A percentile compares a stretch with the other conserved stretches of the same genome.
Conservation (phyloP, 2,797 vertebrate genomes). For the Aphelocoma californica region DNA sequence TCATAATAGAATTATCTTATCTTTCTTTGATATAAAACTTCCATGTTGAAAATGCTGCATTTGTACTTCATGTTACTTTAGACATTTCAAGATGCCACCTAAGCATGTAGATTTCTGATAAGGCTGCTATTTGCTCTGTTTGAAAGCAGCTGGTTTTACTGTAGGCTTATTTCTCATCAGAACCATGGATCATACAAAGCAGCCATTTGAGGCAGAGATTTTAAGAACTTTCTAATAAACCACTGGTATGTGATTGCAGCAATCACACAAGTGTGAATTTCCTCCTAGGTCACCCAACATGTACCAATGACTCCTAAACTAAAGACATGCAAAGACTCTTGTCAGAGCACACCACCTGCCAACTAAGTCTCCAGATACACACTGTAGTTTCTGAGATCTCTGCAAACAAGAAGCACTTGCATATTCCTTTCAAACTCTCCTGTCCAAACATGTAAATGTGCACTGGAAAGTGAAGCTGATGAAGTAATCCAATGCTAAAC, state of each 20-base stretch:
- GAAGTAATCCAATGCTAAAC: background rate
- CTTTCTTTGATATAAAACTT: background rate
- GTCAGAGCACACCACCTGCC: background rate
- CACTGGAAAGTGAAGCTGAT: background rate
- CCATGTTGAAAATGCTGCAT: background rate
- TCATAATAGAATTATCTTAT: background rate
- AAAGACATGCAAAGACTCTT: background rate
- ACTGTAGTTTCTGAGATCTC: background rate
- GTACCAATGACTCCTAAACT: background rate
- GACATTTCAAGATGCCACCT: background rate
- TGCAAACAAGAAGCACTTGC: background rate
- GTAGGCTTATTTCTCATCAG: background rate
- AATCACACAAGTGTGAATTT: background rate
- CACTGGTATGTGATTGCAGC: background rate
- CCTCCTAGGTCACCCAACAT: background rate
- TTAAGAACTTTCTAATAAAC: background rate
- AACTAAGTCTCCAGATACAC: background rate
- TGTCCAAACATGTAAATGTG: fast-evolving
- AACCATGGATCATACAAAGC: background rate
- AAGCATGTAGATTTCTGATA: background rate
- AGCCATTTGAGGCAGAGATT: background rate
- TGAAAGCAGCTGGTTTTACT: background rate
- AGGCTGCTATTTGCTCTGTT: background rate
- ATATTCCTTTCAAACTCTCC: background rate
- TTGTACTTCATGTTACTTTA: background rate